phyloP scores from a whole-genome alignment of 2,113 vertebrate species.

The Mastomys natalensis region DNA sequence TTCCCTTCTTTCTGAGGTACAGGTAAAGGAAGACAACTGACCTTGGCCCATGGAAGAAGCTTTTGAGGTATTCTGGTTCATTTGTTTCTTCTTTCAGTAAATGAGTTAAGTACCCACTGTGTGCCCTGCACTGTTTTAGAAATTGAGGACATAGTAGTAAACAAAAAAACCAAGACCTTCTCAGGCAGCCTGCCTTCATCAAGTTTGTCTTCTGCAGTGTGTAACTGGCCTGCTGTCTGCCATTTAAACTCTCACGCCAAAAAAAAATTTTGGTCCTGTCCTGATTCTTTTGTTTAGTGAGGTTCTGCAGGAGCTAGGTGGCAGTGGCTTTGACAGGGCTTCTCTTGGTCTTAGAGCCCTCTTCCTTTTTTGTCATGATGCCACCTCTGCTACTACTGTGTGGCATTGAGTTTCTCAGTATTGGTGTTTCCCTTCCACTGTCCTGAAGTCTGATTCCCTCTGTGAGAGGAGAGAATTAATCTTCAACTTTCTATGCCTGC shows the following conservation, averaged over 20 bases:
- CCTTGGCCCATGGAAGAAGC: not conserved
- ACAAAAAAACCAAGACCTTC: slow-evolving; percentile 25
- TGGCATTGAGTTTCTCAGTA: slow-evolving; percentile 72
- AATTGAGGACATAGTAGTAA: slow-evolving; percentile 12
- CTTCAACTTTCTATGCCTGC: slow-evolving; percentile 56
- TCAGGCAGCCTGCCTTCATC: not conserved
- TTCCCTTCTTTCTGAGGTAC: slow-evolving; percentile 23
- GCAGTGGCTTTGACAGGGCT: not conserved
- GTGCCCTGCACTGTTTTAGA: not conserved
- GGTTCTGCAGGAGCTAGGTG: not conserved
- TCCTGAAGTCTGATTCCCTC: slow-evolving; percentile 70
- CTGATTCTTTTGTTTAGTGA: not conserved
- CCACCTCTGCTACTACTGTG: not conserved
- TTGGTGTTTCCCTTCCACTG: slow-evolving; percentile 53
- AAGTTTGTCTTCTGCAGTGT: not conserved
- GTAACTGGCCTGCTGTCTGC: not conserved
- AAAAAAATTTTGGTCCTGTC: slow-evolving; percentile 15
- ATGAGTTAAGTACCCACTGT: not conserved
- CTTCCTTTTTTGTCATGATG: slow-evolving; percentile 1
- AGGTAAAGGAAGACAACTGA: not conserved
- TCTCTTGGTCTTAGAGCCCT: slow-evolving; percentile 2
- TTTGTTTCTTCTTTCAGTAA: slow-evolving; percentile 32
- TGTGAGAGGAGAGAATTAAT: slow-evolving; percentile 80
- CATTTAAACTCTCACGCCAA: not conserved
- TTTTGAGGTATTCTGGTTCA: not conserved